phyloP scores from a whole-genome alignment of 2,888 invertebrate genomes.

The Ametastegia equiseti region DNA sequence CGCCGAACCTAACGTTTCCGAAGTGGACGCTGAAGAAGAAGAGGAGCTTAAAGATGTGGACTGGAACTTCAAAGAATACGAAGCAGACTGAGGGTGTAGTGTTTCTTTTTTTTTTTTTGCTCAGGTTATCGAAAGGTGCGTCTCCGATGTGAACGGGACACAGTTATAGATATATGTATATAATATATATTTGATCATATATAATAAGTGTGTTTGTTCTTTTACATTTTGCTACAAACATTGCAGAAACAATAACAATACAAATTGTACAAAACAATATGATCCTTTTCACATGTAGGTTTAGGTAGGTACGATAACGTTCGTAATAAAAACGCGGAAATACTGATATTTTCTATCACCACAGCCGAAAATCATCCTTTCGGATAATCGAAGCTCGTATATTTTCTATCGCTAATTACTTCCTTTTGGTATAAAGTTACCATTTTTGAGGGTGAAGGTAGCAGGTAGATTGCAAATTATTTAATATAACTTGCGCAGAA shows the following conservation, averaged over 20 bases:
- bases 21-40: conserved; percentile 42
- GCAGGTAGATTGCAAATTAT: conserved; percentile 8
- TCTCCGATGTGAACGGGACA: not conserved
- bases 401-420: not conserved
- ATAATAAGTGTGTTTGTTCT: too few species aligned
- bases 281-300: too few species aligned
- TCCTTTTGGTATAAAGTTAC: not conserved
- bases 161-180: not conserved
- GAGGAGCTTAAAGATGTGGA: conserved; percentile 48
- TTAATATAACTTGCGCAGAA: too few species aligned
- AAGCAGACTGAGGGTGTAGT: not conserved
- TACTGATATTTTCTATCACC: conserved; percentile 10
- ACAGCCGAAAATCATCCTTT: conserved; percentile 11
- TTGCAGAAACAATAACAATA: too few species aligned
- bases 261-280: too few species aligned
- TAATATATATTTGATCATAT: too few species aligned
- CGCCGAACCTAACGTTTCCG: not conserved
- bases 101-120: not conserved
- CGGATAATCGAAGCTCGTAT: not conserved
- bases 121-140: not conserved
- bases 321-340: too few species aligned
- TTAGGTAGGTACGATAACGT: too few species aligned
- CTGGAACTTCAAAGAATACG: conserved; percentile 47
- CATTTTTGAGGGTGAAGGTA: conserved; percentile 2
- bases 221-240: too few species aligned